Base-by-base conservation (phyloP, 2,888 invertebrate species). In the Sympetrum striolatum region DNA sequence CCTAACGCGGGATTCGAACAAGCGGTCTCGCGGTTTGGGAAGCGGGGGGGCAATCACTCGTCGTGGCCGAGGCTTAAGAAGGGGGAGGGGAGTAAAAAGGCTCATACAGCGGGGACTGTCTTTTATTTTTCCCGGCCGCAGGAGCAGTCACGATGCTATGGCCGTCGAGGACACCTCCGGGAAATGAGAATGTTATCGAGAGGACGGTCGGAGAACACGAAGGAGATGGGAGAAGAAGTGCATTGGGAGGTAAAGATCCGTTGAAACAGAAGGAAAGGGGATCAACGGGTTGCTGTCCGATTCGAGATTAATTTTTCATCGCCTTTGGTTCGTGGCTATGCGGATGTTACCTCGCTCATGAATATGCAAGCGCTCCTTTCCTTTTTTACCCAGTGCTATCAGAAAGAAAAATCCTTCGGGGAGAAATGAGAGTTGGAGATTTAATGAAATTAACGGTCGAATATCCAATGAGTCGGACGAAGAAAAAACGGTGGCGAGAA, bases 111-210 rank as follows among this genome's bases (percentile, higher is more conserved):
- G 58, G 35, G 22, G 86, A 58, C 31, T 14, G 48, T 82, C 60
- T n/a, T 60, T 86, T 64, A 37, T 58, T 37, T n/a, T 53, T 31
- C 60, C 31, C 12, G 37, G 60, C 37, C 86, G 22, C 60, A 35
- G 60, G 35, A 22, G 48, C 31, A 86, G 86, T 86, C 86, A 86
- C 86, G 86, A 86, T 86, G 81, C 44, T 44, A n/a, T 81, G 86
- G 60, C 64, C 86, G 18, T 64, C 64, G 64, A 86, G 86, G 86
- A 60, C 86, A 86, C 86, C 86, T 86, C 86, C 35, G 60, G 37
- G 86, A 86, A 86, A 86, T 86, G 37, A 86, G 60, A 58, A 58
- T 58, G 82, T 82, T 82, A 48, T 31, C 35, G 53, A 82, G 35
- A 35, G 60, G 81, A 81, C 14, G 58, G 86, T 25, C 60, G 5